These are phyloP conservation scores for Chrysolina americana DNA, from an alignment of 2,888 invertebrate genomes.

Conservation along the genomic window DNA sequence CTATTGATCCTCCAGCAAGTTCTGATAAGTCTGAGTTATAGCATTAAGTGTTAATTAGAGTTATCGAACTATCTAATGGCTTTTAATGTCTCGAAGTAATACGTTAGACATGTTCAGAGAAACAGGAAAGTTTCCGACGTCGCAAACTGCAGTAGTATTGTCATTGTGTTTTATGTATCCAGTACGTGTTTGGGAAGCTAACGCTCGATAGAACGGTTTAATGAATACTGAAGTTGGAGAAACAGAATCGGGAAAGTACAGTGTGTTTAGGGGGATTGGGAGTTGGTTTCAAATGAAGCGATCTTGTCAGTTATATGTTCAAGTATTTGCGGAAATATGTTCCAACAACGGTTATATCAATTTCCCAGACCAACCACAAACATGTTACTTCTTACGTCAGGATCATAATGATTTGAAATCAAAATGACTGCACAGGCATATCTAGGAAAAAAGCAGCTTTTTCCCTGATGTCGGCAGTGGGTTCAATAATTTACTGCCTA, in stretches of 20 bases:
- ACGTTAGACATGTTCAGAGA: conserved; percentile 23
- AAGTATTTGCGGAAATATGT: no score
- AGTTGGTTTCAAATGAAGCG: background rate
- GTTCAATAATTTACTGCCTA: no score
- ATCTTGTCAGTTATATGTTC: background rate
- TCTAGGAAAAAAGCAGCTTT: no score
- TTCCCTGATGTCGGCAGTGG: no score
- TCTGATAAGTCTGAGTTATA: conserved; percentile 44
- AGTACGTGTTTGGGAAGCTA: conserved; percentile 23
- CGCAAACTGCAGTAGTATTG: conserved; percentile 27
- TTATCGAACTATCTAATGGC: conserved; percentile 51
- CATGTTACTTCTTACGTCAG: no score
- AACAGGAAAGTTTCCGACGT: conserved; percentile 11
- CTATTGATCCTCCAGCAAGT: conserved; percentile 31
- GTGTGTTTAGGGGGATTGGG: background rate
- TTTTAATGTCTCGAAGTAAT: conserved; percentile 47
- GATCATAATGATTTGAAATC: no score
- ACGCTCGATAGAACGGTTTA: background rate
- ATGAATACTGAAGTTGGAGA: conserved; percentile 21
- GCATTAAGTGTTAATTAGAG: conserved; percentile 52
- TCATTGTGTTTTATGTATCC: conserved; percentile 25
- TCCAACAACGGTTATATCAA: no score
- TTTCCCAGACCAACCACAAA: no score
- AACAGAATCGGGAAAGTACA: conserved; percentile 9
- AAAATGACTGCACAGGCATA: no score